Conservation (phyloP, 2,888 invertebrate genomes). For the Tachina fera region DNA sequence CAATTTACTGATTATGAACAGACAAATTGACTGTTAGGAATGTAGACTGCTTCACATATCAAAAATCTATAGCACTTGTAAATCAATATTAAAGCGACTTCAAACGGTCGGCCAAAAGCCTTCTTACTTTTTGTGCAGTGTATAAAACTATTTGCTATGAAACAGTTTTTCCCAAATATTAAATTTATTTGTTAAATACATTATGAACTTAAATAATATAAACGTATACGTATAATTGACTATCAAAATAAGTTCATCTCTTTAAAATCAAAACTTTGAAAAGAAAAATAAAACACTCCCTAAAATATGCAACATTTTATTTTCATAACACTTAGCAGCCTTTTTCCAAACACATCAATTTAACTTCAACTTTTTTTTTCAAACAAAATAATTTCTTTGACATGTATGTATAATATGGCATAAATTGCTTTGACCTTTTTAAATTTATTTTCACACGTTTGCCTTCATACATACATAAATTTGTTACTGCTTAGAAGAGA, state of each 20-base stretch:
- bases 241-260: neutral
- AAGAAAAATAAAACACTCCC: neutral
- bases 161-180: no score
- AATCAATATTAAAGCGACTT: no score
- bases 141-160: no score
- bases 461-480: neutral
- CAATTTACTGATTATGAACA: neutral
- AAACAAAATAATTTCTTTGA: slow-evolving; percentile 63
- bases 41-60: no score
- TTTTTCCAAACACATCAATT: neutral
- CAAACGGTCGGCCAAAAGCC: no score
- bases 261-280: neutral
- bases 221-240: neutral
- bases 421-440: slow-evolving; percentile 80
- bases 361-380: neutral
- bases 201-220: no score
- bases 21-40: no score
- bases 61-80: no score
- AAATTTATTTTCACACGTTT: slow-evolving; percentile 34
- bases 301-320: slow-evolving; percentile 52
- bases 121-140: no score
- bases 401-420: slow-evolving; percentile 78
- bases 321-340: neutral
- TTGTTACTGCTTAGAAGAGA: neutral
- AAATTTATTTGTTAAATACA: no score